A percentile compares a stretch with the other conserved stretches of the same genome.
Conservation (phyloP, 2,797 vertebrate species). For the Parotocinclus haroldoi region DNA sequence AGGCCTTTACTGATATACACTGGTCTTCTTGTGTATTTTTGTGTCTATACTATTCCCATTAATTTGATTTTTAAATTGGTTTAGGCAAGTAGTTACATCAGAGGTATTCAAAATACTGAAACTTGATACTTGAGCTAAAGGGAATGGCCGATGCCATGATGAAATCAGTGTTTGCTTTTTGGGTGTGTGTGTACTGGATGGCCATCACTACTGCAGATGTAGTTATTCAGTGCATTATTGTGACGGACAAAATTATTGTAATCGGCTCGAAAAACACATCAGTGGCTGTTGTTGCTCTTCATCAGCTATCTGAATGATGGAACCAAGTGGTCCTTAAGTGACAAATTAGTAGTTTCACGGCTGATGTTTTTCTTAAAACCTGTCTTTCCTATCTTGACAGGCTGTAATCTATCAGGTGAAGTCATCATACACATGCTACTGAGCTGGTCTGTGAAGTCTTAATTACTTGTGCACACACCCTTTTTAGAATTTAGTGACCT, state of each 20-base stretch:
- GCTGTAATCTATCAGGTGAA: conserved; percentile 8
- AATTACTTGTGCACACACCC: conserved; percentile 48
- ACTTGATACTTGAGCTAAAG: conserved; percentile 14
- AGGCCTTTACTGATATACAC: too few relatives aligned
- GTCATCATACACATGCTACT: conserved; percentile 39
- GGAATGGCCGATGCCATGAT: conserved; percentile 17
- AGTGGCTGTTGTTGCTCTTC: too few relatives aligned
- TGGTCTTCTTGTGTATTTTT: not conserved
- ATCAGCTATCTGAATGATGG: too few relatives aligned
- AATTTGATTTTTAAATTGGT: conserved; percentile 24
- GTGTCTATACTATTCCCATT: conserved; percentile 1
- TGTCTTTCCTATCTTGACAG: conserved; percentile 4
- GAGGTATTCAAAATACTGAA: conserved; percentile 23
- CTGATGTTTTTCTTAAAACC: too few relatives aligned
- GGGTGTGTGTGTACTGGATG: conserved; percentile 57
- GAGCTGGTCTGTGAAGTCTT: conserved; percentile 48
- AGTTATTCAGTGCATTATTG: conserved; percentile 52
- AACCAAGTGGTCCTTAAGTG: too few relatives aligned
- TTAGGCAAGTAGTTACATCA: conserved; percentile 14
- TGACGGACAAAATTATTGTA: conserved; percentile 49
- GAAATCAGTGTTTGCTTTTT: conserved; percentile 38
- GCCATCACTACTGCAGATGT: conserved; percentile 31
- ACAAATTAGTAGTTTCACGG: too few relatives aligned
- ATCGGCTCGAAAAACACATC: conserved; percentile 2
- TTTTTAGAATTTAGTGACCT: conserved; percentile 15